These are phyloP conservation scores for Tiliacea aurago DNA, from an alignment of 2,888 invertebrate genomes.

Conservation along the genomic window DNA sequence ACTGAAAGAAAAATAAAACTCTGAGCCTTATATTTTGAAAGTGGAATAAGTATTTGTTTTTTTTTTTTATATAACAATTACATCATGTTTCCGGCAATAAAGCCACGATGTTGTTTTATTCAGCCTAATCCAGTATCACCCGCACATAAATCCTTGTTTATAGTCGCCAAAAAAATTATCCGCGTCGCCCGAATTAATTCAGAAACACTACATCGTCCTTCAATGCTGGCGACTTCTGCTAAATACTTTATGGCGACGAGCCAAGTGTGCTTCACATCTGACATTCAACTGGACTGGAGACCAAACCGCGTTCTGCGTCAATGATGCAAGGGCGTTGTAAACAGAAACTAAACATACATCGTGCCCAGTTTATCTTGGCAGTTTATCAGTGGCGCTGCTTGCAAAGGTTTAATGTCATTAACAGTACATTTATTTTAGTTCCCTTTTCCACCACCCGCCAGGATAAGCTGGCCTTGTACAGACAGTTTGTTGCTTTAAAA, in stretches of 20 bases:
- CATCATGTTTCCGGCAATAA: slow-evolving; percentile 38
- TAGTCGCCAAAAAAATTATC: slow-evolving; percentile 45
- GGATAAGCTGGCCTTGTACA: slow-evolving; percentile 19
- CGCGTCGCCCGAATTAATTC: slow-evolving; percentile 48
- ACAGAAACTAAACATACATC: slow-evolving; percentile 37
- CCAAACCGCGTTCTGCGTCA: slow-evolving; percentile 45
- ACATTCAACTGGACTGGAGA: slow-evolving; percentile 51
- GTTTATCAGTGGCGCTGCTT: slow-evolving; percentile 21
- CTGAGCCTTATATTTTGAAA: background rate
- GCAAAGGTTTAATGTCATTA: slow-evolving; percentile 24
- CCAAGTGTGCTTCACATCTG: slow-evolving; percentile 60
- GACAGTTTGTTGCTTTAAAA: slow-evolving; percentile 43
- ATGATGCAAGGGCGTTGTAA: slow-evolving; percentile 58
- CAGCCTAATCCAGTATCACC: slow-evolving; percentile 18
- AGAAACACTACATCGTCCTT: slow-evolving; percentile 58
- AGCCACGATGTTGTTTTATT: slow-evolving; percentile 26
- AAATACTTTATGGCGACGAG: slow-evolving; percentile 58
- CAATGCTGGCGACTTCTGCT: slow-evolving; percentile 47
- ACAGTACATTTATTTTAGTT: slow-evolving; percentile 23
- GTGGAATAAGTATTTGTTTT: too few relatives aligned
- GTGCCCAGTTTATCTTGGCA: slow-evolving; percentile 29
- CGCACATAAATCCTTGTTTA: slow-evolving; percentile 41
- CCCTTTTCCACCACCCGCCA: background rate
- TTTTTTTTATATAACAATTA: too few relatives aligned
- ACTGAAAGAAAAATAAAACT: background rate